A percentile compares a stretch with the other conserved stretches of the same genome.
Conservation (phyloP, 2,888 invertebrate species). For the Thecophora atra region DNA sequence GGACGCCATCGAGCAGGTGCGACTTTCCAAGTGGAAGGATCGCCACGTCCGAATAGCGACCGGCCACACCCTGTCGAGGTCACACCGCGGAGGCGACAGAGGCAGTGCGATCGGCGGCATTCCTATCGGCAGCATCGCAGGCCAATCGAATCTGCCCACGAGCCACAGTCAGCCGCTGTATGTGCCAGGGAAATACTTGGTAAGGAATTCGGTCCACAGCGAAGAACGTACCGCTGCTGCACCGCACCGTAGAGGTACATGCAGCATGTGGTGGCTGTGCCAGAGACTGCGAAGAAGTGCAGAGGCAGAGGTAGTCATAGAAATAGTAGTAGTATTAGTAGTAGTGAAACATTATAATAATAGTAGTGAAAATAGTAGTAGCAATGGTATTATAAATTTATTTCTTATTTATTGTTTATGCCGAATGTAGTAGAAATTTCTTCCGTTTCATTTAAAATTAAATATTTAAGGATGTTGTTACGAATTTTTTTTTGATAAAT, state of each 20-base stretch:
- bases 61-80: slow-evolving; percentile 62
- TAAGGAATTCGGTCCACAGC: slow-evolving; percentile 68
- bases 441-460: too few relatives aligned
- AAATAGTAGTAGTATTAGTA: too few relatives aligned
- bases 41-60: slow-evolving; percentile 66
- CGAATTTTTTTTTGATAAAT: slow-evolving; percentile 17
- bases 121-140: slow-evolving; percentile 51
- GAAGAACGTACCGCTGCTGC: too few relatives aligned
- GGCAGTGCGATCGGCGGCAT: slow-evolving; percentile 49
- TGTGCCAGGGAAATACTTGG: slow-evolving; percentile 92
- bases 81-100: slow-evolving; percentile 51
- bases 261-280: too few relatives aligned
- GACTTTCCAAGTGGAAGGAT: slow-evolving; percentile 70
- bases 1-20: slow-evolving; percentile 84
- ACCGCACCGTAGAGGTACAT: too few relatives aligned
- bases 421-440: too few relatives aligned
- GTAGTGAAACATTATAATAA: too few relatives aligned
- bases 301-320: too few relatives aligned
- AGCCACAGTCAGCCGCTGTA: slow-evolving; percentile 87
- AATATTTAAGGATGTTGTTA: neutral
- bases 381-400: neutral
- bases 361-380: neutral
- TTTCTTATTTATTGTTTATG: too few relatives aligned
- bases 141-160: slow-evolving; percentile 74
- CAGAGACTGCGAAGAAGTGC: too few relatives aligned